phyloP scores from a whole-genome alignment of 2,113 vertebrate genomes.

The Arvicanthis niloticus region DNA sequence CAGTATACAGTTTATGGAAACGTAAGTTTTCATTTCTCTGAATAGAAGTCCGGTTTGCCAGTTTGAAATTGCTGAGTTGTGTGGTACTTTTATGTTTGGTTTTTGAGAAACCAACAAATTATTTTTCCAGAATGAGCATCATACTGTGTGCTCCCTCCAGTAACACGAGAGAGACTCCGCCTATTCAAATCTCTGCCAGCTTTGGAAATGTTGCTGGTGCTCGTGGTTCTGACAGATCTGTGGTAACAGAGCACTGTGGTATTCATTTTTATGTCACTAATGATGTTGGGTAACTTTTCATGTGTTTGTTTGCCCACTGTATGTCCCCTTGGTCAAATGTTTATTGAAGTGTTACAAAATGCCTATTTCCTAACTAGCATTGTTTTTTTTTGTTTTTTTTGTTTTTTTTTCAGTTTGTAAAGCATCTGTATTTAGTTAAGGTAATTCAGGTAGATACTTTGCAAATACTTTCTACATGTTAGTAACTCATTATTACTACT shows the following conservation, averaged over 20 bases:
- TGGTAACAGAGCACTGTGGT: background rate
- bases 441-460: slow-evolving; percentile 7
- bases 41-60: background rate
- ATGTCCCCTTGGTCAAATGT: background rate
- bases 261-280: slow-evolving; percentile 34
- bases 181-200: background rate
- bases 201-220: background rate
- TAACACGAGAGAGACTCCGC: background rate
- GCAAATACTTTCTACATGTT: background rate
- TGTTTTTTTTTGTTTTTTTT: slow-evolving; percentile 9
- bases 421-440: slow-evolving; percentile 40
- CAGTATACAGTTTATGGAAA: background rate
- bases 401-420: background rate
- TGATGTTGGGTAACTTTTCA: background rate
- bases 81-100: background rate
- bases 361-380: background rate
- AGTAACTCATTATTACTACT: background rate
- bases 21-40: background rate
- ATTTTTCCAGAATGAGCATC: background rate
- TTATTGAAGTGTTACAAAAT: slow-evolving; percentile 11
- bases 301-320: background rate
- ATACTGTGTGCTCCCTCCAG: background rate
- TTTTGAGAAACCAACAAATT: slow-evolving; percentile 29
- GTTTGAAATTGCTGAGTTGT: slow-evolving; percentile 12
- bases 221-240: background rate